A percentile compares a stretch with the other conserved stretches of the same genome.
Conservation (phyloP, 2,113 vertebrate species). For the Apistogramma diplotaenia region DNA sequence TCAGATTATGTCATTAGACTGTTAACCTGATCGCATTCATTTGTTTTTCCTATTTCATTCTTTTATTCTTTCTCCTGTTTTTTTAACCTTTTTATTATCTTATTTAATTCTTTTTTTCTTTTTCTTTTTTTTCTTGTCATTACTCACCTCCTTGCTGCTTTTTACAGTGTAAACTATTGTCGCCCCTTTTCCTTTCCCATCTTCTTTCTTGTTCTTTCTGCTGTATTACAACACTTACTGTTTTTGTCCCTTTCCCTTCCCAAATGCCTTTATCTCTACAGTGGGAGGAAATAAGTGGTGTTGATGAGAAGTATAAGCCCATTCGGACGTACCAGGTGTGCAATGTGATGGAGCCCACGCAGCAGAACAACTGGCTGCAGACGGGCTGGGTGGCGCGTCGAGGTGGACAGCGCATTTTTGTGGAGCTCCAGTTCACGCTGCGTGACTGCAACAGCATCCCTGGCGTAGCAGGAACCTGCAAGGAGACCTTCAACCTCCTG, state of each 20-base stretch:
- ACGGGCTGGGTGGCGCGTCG: conserved; percentile 90
- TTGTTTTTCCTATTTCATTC: neutral
- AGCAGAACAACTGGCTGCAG: conserved; percentile 99
- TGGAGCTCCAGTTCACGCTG: conserved; percentile 96
- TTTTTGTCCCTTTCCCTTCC: neutral
- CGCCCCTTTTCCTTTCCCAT: neutral
- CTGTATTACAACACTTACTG: neutral
- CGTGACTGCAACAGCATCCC: conserved; percentile 98
- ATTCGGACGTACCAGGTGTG: conserved; percentile 98
- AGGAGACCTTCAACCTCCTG: conserved; percentile 97
- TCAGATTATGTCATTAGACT: conserved; percentile 14
- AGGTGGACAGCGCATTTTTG: conserved; percentile 90
- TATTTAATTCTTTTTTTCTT: neutral
- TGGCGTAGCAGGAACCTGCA: conserved; percentile 89
- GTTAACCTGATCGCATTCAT: neutral
- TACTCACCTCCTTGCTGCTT: neutral
- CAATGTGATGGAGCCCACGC: conserved; percentile 93
- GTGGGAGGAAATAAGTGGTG: conserved; percentile 98
- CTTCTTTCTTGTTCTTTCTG: neutral
- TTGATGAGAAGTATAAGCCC: conserved; percentile 91
- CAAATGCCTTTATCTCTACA: conserved; percentile 46
- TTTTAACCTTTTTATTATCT: neutral
- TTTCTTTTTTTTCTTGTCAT: neutral
- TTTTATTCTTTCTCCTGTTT: neutral
- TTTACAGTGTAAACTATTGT: neutral